These are phyloP conservation scores for Holothuria scabra DNA, from an alignment of 53 echinoderm and acorn worm species.

Conservation along the genomic window DNA sequence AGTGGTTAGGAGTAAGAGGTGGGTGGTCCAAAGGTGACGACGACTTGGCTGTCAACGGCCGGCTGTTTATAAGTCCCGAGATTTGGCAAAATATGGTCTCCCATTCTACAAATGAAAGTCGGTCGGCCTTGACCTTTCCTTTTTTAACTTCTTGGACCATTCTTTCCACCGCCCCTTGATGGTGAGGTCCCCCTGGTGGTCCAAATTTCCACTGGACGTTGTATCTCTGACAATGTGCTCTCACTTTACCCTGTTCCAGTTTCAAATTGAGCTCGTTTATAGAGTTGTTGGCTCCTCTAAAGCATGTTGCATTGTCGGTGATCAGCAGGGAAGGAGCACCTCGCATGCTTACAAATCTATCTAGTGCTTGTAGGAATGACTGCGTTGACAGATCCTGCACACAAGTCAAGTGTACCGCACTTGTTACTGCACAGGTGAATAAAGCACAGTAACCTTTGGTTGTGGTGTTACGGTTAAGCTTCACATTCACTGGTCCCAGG, in stretches of 20 bases:
- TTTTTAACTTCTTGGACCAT: conserved; percentile 53
- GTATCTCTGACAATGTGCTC: conserved; percentile 60
- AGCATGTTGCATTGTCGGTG: conserved; percentile 77
- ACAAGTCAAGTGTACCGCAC: conserved; percentile 72
- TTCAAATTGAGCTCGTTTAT: conserved; percentile 73
- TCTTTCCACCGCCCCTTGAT: conserved; percentile 45
- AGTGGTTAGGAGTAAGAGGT: conserved; percentile 85
- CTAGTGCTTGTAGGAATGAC: conserved; percentile 75
- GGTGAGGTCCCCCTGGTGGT: conserved; percentile 49
- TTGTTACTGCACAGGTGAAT: conserved; percentile 65
- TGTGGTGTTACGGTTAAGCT: no score
- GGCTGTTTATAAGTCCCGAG: no score
- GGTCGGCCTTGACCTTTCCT: conserved; percentile 55
- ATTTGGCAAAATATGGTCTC: no score
- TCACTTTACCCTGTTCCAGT: conserved; percentile 58
- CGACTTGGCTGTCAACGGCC: conserved; percentile 73
- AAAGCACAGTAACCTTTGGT: conserved; percentile 63
- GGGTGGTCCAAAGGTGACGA: no score
- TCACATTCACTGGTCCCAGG: conserved; percentile 69
- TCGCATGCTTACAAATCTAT: conserved; percentile 70
- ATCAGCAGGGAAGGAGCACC: conserved; percentile 63
- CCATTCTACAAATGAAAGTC: conserved; percentile 61
- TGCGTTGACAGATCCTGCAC: conserved; percentile 69
- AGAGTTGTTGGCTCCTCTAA: conserved; percentile 66
- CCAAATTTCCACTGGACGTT: conserved; percentile 61